These are phyloP conservation scores for Aurelia coerulea DNA, from an alignment of 30 jellyfish, hydroid and myxozoan species.

Conservation along the genomic window DNA sequence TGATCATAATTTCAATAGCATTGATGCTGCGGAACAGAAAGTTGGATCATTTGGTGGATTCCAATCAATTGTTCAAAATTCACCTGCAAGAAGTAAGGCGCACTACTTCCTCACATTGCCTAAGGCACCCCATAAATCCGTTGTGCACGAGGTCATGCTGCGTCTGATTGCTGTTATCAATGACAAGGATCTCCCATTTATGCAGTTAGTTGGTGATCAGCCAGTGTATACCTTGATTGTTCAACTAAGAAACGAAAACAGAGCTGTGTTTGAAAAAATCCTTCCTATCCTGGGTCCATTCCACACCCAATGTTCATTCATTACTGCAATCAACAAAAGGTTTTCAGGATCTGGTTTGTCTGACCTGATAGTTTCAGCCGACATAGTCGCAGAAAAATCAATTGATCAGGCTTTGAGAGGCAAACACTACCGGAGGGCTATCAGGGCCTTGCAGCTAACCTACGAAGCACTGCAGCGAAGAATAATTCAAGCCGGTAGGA, in stretches of 20 bases:
- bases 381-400: constrained; percentile 30
- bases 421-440: constrained; percentile 48
- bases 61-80: constrained; percentile 35
- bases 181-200: too few species aligned
- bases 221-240: too few species aligned
- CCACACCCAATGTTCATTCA: constrained; percentile 46
- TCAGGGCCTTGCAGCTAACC: constrained; percentile 47
- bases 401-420: constrained; percentile 43
- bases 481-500: constrained; percentile 27
- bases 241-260: constrained; percentile 37
- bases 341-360: constrained; percentile 58
- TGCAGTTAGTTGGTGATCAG: too few species aligned
- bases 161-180: too few species aligned
- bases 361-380: constrained; percentile 47
- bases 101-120: too few species aligned
- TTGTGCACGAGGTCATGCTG: too few species aligned
- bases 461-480: constrained; percentile 36
- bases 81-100: constrained; percentile 35
- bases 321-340: constrained; percentile 43
- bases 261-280: constrained; percentile 19
- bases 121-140: too few species aligned
- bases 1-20: too few species aligned
- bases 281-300: constrained; percentile 42
- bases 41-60: constrained; percentile 59
- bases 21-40: constrained; percentile 20